phyloP scores from a whole-genome alignment of 2,113 vertebrate genomes.

The Procapra przewalskii region DNA sequence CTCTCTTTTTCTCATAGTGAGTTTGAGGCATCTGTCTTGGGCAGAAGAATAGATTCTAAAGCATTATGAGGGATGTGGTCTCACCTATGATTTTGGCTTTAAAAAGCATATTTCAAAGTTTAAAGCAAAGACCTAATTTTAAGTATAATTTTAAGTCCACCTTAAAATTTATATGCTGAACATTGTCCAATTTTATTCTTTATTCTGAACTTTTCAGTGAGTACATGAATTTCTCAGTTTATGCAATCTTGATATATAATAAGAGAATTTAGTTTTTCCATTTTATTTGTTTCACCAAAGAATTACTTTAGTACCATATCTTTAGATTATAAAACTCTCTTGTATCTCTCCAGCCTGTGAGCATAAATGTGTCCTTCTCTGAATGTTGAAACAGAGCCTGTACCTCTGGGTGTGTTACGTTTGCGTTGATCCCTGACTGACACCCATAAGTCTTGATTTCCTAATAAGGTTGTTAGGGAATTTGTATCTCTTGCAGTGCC shows the following conservation, averaged over 20 bases:
- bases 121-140: constrained; percentile 1
- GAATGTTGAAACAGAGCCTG: background rate
- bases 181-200: background rate
- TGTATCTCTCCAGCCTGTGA: background rate
- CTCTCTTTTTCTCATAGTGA: background rate
- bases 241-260: background rate
- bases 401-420: background rate
- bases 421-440: background rate
- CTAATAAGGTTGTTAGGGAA: background rate
- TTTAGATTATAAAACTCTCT: background rate
- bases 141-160: background rate
- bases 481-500: background rate
- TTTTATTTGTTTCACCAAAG: background rate
- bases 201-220: background rate
- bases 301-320: background rate
- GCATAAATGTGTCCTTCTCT: background rate
- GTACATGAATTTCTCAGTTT: background rate
- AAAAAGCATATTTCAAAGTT: constrained; percentile 25
- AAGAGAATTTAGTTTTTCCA: background rate
- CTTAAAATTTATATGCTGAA: background rate
- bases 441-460: background rate
- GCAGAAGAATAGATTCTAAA: background rate
- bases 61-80: background rate
- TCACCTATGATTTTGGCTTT: background rate
- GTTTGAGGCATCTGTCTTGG: background rate